Conservation (phyloP, 2,888 invertebrate genomes). For the Drosophila conformis region DNA sequence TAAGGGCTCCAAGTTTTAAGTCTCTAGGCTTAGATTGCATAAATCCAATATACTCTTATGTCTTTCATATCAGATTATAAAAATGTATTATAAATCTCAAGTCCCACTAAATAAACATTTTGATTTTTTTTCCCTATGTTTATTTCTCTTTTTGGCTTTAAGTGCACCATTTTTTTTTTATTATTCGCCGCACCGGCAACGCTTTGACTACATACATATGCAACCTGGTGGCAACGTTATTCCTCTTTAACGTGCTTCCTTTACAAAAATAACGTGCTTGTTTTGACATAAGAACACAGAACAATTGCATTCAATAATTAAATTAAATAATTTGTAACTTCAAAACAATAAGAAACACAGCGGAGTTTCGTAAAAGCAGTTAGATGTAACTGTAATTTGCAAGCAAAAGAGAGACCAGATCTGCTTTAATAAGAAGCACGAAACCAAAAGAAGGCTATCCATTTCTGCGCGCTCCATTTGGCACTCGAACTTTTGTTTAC, state of each 20-base stretch:
- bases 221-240: not conserved
- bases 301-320: not conserved
- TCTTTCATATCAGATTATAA: not conserved
- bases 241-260: not conserved
- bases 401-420: constrained; percentile 1
- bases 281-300: not conserved
- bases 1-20: not conserved
- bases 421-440: not conserved
- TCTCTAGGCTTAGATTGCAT: not conserved
- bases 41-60: not conserved
- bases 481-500: not conserved
- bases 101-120: not conserved
- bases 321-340: not conserved
- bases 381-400: not conserved
- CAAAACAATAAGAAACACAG: not conserved
- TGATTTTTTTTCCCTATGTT: not conserved
- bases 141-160: not conserved
- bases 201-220: not conserved
- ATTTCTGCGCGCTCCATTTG: not conserved
- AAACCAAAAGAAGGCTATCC: not conserved
- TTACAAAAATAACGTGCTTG: not conserved
- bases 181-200: not conserved
- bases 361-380: not conserved
- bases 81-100: not conserved
- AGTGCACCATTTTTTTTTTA: not conserved